Evolutionary conservation across 2,113 vertebrate species (phyloP).

Genomic region (Triplophysa dalaica): DNA sequence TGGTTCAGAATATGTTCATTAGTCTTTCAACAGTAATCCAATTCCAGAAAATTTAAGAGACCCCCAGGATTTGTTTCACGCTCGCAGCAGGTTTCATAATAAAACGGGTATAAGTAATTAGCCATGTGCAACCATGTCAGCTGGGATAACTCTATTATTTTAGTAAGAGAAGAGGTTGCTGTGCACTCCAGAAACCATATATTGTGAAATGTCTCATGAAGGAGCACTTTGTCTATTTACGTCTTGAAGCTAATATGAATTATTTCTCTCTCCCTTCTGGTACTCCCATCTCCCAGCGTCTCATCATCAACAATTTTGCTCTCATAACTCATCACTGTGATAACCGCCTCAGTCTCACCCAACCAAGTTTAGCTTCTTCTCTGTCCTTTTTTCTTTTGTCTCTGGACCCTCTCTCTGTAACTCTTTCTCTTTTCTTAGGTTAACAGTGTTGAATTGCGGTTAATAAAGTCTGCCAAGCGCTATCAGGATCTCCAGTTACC

Average conservation of each 20-base stretch:
- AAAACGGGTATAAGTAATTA: conserved; percentile 36
- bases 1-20: conserved; percentile 6
- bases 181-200: conserved; percentile 34
- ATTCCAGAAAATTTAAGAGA: background rate
- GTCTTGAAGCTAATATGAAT: conserved; percentile 43
- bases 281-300: conserved; percentile 38
- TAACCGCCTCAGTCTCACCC: conserved; percentile 21
- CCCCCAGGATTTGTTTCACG: conserved; percentile 25
- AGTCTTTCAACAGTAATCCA: conserved; percentile 24
- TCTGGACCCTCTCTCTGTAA: conserved; percentile 8
- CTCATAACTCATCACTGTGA: conserved; percentile 35
- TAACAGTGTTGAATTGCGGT: conserved; percentile 39
- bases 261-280: conserved; percentile 37
- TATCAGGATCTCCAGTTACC: conserved; percentile 50
- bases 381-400: conserved; percentile 14
- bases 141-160: conserved; percentile 39
- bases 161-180: conserved; percentile 21
- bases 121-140: conserved; percentile 34
- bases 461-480: conserved; percentile 52
- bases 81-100: conserved; percentile 14
- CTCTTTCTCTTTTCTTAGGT: conserved; percentile 27
- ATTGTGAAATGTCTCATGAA: conserved; percentile 41
- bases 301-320: conserved; percentile 45
- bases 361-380: conserved; percentile 18
- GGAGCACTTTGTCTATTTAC: conserved; percentile 39